A percentile compares a stretch with the other conserved stretches of the same genome.
phyloP scores from a whole-genome alignment of 1,140 invertebrate genomes.

The Reticulitermes speratus region DNA sequence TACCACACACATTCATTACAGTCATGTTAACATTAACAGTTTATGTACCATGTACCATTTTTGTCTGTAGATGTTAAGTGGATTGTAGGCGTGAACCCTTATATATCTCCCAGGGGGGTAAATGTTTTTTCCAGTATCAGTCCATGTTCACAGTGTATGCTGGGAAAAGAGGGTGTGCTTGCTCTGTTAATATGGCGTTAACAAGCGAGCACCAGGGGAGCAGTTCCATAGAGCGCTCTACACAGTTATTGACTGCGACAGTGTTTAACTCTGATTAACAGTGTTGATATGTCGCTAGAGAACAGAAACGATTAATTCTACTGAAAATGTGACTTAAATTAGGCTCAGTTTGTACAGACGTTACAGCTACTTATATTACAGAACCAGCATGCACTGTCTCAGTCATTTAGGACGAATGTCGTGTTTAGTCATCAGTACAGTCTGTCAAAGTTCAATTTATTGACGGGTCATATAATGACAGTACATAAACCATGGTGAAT shows the following conservation, averaged over 20 bases:
- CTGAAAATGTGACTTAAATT: not conserved
- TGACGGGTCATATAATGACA: too few species aligned
- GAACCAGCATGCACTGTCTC: too few species aligned
- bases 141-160: too few species aligned
- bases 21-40: too few species aligned
- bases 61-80: not conserved
- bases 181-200: not conserved
- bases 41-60: not conserved
- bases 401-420: too few species aligned
- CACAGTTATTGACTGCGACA: not conserved
- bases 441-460: too few species aligned
- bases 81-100: not conserved
- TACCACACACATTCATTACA: too few species aligned
- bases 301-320: not conserved
- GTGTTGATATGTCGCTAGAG: not conserved
- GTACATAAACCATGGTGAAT: too few species aligned
- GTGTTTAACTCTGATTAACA: not conserved
- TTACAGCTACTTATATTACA: too few species aligned
- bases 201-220: not conserved
- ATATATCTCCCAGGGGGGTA: not conserved
- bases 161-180: not conserved
- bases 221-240: not conserved
- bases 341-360: too few species aligned
- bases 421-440: too few species aligned
- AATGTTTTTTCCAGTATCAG: not conserved